Percentiles rank a stretch among this genome's conserved stretches.
Conservation (phyloP, 1,140 invertebrate genomes). For the Achroia grisella region DNA sequence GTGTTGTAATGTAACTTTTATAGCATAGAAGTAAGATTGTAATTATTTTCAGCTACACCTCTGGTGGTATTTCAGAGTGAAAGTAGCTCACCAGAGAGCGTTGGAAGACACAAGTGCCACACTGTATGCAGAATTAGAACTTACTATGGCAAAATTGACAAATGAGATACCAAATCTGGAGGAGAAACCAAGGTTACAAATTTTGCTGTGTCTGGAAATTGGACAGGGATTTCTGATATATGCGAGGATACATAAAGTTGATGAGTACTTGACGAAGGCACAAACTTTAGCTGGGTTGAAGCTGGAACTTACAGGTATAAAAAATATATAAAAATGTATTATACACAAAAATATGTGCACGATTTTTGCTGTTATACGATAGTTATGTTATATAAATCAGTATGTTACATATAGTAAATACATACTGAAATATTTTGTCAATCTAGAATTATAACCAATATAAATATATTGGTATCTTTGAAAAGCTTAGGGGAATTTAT, state of each 20-base stretch:
- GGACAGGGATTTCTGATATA: constrained; percentile 84
- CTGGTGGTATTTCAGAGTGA: constrained; percentile 85
- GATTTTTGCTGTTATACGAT: no score
- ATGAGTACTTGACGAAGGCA: constrained; percentile 79
- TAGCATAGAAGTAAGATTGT: no score
- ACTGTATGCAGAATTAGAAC: constrained; percentile 77
- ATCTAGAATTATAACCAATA: no score
- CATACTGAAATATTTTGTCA: neutral
- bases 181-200: constrained; percentile 69
- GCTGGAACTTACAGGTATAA: constrained; percentile 78
- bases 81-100: constrained; percentile 83
- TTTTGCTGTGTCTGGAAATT: constrained; percentile 84
- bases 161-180: constrained; percentile 52
- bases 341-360: no score
- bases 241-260: constrained; percentile 80
- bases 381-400: no score
- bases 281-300: constrained; percentile 77
- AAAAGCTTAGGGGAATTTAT: no score
- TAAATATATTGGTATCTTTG: no score
- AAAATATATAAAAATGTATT: no score
- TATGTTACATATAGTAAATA: no score
- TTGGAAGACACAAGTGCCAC: constrained; percentile 82
- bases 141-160: constrained; percentile 73
- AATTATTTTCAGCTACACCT: constrained; percentile 54
- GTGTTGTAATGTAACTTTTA: no score